Base-by-base conservation (phyloP, 2,888 invertebrate genomes). In the Clivina fossor region DNA sequence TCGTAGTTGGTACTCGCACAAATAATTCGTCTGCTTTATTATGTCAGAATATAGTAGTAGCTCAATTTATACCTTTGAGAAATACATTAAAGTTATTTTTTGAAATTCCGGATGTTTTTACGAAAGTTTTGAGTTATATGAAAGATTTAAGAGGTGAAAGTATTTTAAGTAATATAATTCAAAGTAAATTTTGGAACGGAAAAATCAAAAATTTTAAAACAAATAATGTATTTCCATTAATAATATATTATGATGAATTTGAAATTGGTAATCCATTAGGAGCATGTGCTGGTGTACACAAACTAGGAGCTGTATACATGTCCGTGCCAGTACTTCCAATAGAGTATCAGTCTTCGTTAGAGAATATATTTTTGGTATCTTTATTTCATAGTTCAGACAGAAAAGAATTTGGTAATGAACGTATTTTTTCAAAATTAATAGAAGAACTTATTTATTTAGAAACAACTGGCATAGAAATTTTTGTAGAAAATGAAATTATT, bases 391-490 rank as follows among this genome's bases (percentile, higher is more conserved):
- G 30, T 19, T 16, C 11, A 35, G 38, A 54, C 22, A 33, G 48
- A 20, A 58, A 54, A 32, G 28, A 44, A 18, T 55, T 58, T 38
- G 46, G 51, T 4, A 53, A 48, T 33, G 15, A 11, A 55, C 49
- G 15, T 56, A 55, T 41, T 46, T 60, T 40, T 30, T 43, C 30
- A 53, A 51, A 56, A 40, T 54, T 57, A 20, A 15, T 60, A 11
- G 18, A 59, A 20, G 61, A 60, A 54, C 28, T 61, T 19, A 60
- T 59, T 56, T 24, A 50, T 16, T 32, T 63, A 28, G 60, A 61
- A 46, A 30, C 28, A 8, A 41, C 13, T 32, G 62, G 61, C 15
- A 54, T 63, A n/a, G 18, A 43, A 30, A 50, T 60, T 33, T 46
- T 46, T 33, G 46, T 15, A 20, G 41, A 20, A 24, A 44, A 54